Conservation (phyloP, 2,113 vertebrate genomes). For the Chaetops frenatus region DNA sequence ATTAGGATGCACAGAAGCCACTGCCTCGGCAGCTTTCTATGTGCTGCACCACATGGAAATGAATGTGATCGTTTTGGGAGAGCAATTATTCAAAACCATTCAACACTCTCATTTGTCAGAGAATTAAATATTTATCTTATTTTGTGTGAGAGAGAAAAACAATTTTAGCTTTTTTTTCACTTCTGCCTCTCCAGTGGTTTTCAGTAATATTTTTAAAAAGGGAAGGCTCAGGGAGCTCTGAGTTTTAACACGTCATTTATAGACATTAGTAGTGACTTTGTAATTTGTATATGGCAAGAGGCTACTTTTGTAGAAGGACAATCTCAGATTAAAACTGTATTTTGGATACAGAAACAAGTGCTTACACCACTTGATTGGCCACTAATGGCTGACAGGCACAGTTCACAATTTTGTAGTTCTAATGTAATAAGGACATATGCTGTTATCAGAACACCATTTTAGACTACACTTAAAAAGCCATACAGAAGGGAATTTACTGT, state of each 20-base stretch:
- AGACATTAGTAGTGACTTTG: neutral
- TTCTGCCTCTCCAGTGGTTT: neutral
- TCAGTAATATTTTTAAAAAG: neutral
- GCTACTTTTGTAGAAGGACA: neutral
- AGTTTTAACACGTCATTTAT: neutral
- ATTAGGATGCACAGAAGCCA: neutral
- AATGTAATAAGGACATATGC: neutral
- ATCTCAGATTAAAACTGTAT: neutral
- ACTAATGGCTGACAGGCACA: neutral
- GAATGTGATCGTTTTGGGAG: neutral
- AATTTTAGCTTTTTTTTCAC: neutral
- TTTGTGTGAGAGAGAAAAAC: neutral
- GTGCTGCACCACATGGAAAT: neutral
- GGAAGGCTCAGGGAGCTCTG: neutral
- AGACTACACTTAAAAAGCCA: neutral
- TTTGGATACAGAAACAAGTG: neutral
- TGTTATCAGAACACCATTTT: neutral
- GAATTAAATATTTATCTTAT: slow-evolving; percentile 48
- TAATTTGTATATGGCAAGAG: neutral
- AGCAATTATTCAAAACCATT: slow-evolving; percentile 13
- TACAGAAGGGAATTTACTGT: neutral
- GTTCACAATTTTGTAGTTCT: neutral
- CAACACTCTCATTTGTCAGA: slow-evolving; percentile 15
- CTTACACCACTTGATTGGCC: neutral
- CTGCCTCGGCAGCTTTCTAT: neutral